Evolutionary conservation across 2,113 vertebrate genomes (phyloP).

Genomic region (Zosterops pallidus): DNA sequence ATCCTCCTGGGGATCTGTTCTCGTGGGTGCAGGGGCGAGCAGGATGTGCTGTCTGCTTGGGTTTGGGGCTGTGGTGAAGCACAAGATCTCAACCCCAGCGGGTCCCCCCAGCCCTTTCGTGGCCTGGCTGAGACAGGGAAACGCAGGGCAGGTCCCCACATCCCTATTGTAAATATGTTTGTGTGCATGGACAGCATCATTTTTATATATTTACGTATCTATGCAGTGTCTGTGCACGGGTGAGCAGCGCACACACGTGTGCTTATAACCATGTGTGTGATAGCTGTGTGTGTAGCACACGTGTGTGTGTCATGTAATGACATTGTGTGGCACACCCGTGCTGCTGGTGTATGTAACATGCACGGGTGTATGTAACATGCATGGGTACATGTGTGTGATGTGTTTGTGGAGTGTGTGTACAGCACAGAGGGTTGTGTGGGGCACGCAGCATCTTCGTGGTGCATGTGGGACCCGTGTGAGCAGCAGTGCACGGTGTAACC

Average conservation of each 20-base stretch:
- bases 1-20: not conserved
- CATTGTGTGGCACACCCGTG: rapidly evolving
- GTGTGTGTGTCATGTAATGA: rapidly evolving
- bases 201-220: not conserved
- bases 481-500: not conserved
- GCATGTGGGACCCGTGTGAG: rapidly evolving
- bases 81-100: rapidly evolving
- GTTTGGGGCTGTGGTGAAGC: not conserved
- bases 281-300: rapidly evolving
- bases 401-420: rapidly evolving
- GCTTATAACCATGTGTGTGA: rapidly evolving
- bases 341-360: rapidly evolving
- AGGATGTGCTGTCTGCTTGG: rapidly evolving
- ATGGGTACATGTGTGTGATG: rapidly evolving
- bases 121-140: not conserved
- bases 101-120: rapidly evolving
- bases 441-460: rapidly evolving
- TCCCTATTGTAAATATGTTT: rapidly evolving
- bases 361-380: rapidly evolving
- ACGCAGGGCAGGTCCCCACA: rapidly evolving
- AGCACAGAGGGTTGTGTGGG: rapidly evolving
- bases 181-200: rapidly evolving
- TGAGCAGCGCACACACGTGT: rapidly evolving
- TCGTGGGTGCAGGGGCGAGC: rapidly evolving
- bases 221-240: not conserved